Evolutionary conservation across 2,888 invertebrate genomes (phyloP).

Genomic region (Scelioninae gen. 1): DNA sequence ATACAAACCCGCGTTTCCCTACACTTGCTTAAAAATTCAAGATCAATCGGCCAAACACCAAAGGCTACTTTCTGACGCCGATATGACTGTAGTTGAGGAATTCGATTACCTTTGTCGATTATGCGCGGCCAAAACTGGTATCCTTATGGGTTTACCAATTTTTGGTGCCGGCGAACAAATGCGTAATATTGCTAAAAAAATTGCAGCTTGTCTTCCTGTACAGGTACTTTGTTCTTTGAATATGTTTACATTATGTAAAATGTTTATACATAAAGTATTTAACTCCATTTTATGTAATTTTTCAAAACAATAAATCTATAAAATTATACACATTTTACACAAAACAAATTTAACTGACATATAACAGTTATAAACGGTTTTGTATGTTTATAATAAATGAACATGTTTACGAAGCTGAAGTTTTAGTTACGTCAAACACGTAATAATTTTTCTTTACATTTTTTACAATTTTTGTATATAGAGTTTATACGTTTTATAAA

Average conservation of each 20-base stretch:
- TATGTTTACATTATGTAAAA: background rate
- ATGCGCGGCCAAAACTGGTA: slow-evolving; percentile 84
- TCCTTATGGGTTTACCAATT: slow-evolving; percentile 84
- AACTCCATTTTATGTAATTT: no score
- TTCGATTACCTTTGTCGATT: slow-evolving; percentile 84
- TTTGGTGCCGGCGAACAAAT: slow-evolving; percentile 85
- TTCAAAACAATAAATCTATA: no score
- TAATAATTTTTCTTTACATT: no score
- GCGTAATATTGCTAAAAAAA: slow-evolving; percentile 86
- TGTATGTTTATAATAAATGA: no score
- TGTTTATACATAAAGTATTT: background rate
- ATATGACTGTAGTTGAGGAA: slow-evolving; percentile 77
- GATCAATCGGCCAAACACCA: slow-evolving; percentile 21
- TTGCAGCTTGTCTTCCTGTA: slow-evolving; percentile 86
- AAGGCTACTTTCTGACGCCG: slow-evolving; percentile 1
- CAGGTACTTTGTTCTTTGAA: slow-evolving; percentile 82
- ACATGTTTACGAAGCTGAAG: no score
- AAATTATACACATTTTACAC: background rate
- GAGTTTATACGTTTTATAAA: background rate
- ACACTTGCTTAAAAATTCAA: slow-evolving; percentile 16
- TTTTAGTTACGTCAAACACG: no score
- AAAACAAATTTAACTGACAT: no score
- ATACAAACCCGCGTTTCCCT: slow-evolving; percentile 9
- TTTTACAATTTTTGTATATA: background rate
- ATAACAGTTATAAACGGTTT: no score